Evolutionary conservation across 1,140 invertebrate genomes (phyloP).

Genomic region (Lasioglossum albipes): DNA sequence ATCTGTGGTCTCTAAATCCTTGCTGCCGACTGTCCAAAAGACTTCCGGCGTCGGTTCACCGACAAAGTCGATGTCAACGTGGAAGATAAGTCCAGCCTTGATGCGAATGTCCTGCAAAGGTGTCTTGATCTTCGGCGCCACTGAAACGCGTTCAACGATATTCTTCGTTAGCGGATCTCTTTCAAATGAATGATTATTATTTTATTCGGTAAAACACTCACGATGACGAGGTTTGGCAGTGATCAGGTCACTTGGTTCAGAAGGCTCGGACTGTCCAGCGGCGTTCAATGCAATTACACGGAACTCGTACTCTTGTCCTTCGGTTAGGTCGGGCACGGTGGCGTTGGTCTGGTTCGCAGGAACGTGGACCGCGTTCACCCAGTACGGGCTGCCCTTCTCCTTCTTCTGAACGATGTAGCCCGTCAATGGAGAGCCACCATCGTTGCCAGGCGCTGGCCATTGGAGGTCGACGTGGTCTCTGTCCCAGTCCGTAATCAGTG

Average conservation of each 20-base stretch:
- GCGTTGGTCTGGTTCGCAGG: slow-evolving; percentile 88
- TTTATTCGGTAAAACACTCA: slow-evolving; percentile 75
- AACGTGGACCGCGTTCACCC: slow-evolving; percentile 94
- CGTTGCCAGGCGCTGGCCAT: slow-evolving; percentile 92
- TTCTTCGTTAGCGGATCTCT: too few species aligned
- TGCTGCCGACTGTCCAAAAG: slow-evolving; percentile 90
- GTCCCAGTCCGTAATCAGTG: slow-evolving; percentile 93
- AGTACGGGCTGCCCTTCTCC: slow-evolving; percentile 94
- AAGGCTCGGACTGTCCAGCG: slow-evolving; percentile 96
- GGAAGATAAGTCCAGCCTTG: slow-evolving; percentile 95
- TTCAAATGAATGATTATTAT: too few species aligned
- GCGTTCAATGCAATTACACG: slow-evolving; percentile 96
- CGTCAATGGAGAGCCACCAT: slow-evolving; percentile 94
- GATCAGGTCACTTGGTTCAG: slow-evolving; percentile 94
- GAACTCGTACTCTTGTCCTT: slow-evolving; percentile 98
- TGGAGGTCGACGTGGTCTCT: slow-evolving; percentile 94
- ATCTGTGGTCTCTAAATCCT: slow-evolving; percentile 86
- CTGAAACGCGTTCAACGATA: slow-evolving; percentile 68
- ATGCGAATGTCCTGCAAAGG: slow-evolving; percentile 92
- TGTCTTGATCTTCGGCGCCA: slow-evolving; percentile 95
- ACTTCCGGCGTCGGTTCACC: slow-evolving; percentile 94
- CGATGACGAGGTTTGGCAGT: slow-evolving; percentile 91
- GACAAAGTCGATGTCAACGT: slow-evolving; percentile 95
- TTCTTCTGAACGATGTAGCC: slow-evolving; percentile 98
- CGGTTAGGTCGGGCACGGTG: slow-evolving; percentile 92